Evolutionary conservation across 2,888 invertebrate species (phyloP).

Genomic region (Nemurella pictetii): DNA sequence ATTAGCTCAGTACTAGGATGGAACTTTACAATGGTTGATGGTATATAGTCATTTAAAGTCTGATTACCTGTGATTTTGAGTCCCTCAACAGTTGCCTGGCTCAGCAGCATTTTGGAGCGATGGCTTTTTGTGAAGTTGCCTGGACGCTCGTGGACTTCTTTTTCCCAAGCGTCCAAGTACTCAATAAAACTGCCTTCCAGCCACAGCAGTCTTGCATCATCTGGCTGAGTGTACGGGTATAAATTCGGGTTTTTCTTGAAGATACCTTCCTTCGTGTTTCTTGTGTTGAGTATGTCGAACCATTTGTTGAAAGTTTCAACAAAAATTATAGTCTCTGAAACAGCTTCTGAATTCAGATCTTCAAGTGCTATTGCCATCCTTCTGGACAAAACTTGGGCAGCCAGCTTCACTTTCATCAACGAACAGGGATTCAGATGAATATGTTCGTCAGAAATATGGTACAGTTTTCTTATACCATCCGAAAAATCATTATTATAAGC

Average conservation of each 20-base stretch:
- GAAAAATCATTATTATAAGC: background rate
- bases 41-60: too few species aligned
- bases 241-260: background rate
- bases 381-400: background rate
- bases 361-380: background rate
- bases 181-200: background rate
- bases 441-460: background rate
- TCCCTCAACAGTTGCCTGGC: conserved; percentile 1
- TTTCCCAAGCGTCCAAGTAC: background rate
- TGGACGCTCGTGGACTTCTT: background rate
- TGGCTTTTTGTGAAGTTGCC: background rate
- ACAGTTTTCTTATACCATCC: background rate
- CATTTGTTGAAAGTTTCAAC: background rate
- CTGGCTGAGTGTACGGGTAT: background rate
- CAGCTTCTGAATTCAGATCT: background rate
- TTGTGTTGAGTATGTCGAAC: background rate
- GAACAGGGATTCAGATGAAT: background rate
- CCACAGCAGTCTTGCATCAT: background rate
- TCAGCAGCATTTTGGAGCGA: background rate
- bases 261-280: background rate
- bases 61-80: conserved; percentile 1
- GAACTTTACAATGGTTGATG: too few species aligned
- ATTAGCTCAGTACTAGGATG: too few species aligned
- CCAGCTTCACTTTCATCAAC: too few species aligned
- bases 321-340: background rate